Base-by-base conservation (phyloP, 2,797 vertebrate species). In the Sciurus carolinensis region DNA sequence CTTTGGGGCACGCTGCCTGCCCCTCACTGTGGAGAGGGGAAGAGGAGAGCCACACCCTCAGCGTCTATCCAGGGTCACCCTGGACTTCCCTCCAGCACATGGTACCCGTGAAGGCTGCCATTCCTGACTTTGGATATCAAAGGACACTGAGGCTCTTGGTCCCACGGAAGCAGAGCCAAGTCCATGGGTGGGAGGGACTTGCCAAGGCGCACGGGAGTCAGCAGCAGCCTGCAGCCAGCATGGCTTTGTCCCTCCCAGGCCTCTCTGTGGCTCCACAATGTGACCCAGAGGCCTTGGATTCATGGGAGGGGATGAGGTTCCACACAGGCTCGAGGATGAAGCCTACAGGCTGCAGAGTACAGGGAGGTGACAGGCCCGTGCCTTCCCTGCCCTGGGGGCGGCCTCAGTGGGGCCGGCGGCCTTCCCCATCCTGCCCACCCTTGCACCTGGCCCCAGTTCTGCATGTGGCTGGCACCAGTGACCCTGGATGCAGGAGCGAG, bases 41-140 rank as follows among this genome's bases (percentile, higher is more conserved):
- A 11, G 59, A 44, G 59, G 39, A 62, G 39, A 8, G 6, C 42
- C 13, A 30, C 73, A 39, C 17, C 33, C 72, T 88, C 7, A 7
- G 1, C 30, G 22, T 72, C 50, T 9, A 17, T 24, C 26, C 62
- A n/a, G 26, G n/a, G 14, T 17, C 4, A 3, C 24, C 26, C 73
- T 36, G 33, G 42, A 77, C 28, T 47, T 44, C 39, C 42, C 4
- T 13, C 54, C 54, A 36, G 22, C 44, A 28, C 5, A 1, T 8
- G 44, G 13, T 4, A 9, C 3, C 24, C 26, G 12, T 15, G 26
- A 13, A 30, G 3, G 3, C 28, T 9, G 69, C 69, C 69, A 26
- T 10, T 36, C 8, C 64, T 10, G 13, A 17, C 30, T 17, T 12
- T 3, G 14, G 39, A 1, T 13, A 2, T 5, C 5, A 59, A n/a